Base-by-base conservation (phyloP, 1,140 invertebrate species). In the Glossosoma conforme region DNA sequence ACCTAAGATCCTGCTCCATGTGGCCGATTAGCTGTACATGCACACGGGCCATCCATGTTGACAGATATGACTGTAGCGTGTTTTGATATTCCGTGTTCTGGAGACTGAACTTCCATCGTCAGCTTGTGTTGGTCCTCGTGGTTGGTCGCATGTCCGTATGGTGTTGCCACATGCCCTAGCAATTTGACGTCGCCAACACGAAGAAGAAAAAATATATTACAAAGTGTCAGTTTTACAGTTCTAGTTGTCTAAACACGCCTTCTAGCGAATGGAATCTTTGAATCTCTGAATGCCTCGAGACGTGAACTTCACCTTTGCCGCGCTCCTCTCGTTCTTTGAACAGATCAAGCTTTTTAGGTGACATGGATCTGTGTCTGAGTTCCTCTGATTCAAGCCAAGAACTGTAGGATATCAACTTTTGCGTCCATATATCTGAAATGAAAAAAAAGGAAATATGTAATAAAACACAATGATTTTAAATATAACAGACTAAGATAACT, bases 361-460 rank as follows among this genome's bases (percentile, higher is more conserved):
- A 37, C 13, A 49, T 41, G 0, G 51, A 22, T 53, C 38, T 58
- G 35, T 40, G 44, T 19, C 24, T 33, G 9, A 24, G 35, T 30
- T 53, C 50, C 25, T 46, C 41, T 22, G 43, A 45, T 46, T 54
- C 51, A 30, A 58, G 50, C 56, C 56, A 58, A 5, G 45, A n/a
- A 20, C 46, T 28, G 25, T 53, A 28, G 6, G 45, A 48, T 13
- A 58, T 52, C 3, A 58, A 28, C 13, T 48, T 49, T 24, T 54
- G 47, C 11, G 46, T 58, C 56, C 51, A 54, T 9, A 52, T 22
- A 50, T 58, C 56, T 58, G 51, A 28, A 28, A 28, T 37, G 6
- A 53, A 57, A 28, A 28, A n/a, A 41, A 42, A 47, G 8, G 8
- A 14, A 9, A 14, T 8, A 36, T 10, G 14, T 10, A 10, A 36